Evolutionary conservation across 2,113 vertebrate species (phyloP).

Genomic region (Rhinoderma darwinii): DNA sequence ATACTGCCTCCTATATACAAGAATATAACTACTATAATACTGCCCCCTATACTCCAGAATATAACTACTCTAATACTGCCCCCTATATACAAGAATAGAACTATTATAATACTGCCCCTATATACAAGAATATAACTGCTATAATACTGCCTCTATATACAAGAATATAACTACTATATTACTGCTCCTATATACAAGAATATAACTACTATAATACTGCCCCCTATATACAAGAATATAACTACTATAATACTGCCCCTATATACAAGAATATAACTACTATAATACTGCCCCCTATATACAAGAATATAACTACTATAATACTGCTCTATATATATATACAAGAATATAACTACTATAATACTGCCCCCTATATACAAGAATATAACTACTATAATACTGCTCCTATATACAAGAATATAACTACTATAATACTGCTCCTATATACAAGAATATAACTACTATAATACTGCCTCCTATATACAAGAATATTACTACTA

Average conservation of each 20-base stretch:
- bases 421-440: too few relatives aligned
- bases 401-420: too few relatives aligned
- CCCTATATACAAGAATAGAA: too few relatives aligned
- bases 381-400: too few relatives aligned
- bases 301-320: background rate
- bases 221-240: background rate
- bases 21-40: conserved; percentile 7
- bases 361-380: too few relatives aligned
- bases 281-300: background rate
- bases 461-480: too few relatives aligned
- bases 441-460: too few relatives aligned
- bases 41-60: background rate
- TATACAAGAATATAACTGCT: background rate
- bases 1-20: background rate
- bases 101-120: too few relatives aligned
- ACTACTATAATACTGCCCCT: background rate
- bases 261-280: background rate
- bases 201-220: too few relatives aligned
- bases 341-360: too few relatives aligned
- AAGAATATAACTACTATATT: conserved; percentile 9
- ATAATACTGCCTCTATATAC: background rate
- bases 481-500: too few relatives aligned
- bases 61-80: conserved; percentile 4
- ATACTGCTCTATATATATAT: too few relatives aligned
- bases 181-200: background rate